A percentile compares a stretch with the other conserved stretches of the same genome.
Conservation (phyloP, 2,888 invertebrate species). For the Trypoxylon attenuatum region DNA sequence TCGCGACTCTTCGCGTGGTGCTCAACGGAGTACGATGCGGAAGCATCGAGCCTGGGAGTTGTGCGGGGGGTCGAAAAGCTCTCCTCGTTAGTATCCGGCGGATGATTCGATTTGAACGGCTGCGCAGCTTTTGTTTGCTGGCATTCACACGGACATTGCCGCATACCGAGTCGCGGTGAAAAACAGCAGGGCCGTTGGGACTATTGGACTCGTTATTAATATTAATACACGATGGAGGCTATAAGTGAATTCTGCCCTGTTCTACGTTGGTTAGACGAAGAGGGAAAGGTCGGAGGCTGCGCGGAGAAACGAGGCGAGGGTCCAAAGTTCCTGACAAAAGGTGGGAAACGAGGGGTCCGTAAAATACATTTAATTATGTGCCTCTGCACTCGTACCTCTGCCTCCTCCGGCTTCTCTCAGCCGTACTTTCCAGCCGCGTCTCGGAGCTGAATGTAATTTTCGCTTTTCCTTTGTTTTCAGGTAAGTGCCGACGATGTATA, state of each 20-base stretch:
- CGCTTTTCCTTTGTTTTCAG: constrained; percentile 63
- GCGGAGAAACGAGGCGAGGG: constrained; percentile 26
- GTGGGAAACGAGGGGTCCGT: constrained; percentile 39
- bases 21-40: constrained; percentile 14
- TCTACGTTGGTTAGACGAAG: not conserved
- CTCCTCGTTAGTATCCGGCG: constrained; percentile 58
- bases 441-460: constrained; percentile 48
- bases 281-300: not conserved
- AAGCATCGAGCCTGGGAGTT: constrained; percentile 45
- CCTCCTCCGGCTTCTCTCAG: constrained; percentile 7
- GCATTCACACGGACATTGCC: constrained; percentile 42
- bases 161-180: constrained; percentile 44
- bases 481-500: constrained; percentile 57
- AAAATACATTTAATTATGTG: constrained; percentile 61
- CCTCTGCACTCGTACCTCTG: constrained; percentile 21
- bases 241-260: too few relatives aligned
- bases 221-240: constrained; percentile 42
- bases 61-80: constrained; percentile 38
- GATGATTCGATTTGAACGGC: constrained; percentile 62
- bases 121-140: constrained; percentile 58
- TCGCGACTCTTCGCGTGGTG: constrained; percentile 3
- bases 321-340: constrained; percentile 50
- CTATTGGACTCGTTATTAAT: constrained; percentile 53
- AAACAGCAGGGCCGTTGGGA: constrained; percentile 36
- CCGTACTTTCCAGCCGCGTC: constrained; percentile 32